Evolutionary conservation across 64 coral and sea anemone species (phyloP), one percentile per base, ranked within the genome.

Genomic region (Actinia equina): DNA sequence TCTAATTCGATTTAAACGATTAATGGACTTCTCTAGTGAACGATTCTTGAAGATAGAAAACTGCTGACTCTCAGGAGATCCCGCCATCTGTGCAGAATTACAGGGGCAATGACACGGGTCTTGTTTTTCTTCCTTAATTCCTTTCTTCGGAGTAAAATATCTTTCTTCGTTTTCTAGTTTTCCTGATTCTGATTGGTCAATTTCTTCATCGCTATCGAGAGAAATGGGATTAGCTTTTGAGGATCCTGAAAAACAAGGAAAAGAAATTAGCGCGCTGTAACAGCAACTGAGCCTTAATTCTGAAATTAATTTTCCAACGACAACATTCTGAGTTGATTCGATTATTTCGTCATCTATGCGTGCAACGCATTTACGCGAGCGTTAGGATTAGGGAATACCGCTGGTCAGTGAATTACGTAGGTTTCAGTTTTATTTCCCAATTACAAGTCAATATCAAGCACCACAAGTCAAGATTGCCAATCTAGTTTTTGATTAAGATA

Each of bases 311-410:
- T 57, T 57, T 57, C 55, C 15, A 57, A 57, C 62, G 62, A 23
- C n/a, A 23, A 65, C 25, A 14, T 7, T n/a, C n/a, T 5, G 7
- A 20, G 62, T 65, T 22, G 20, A 65, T 41, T 15, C 17, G 16
- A 81, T 81, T 81, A 43, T 81, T 81, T 6, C 78, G 78, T 81
- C 78, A 52, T n/a, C 45, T 19, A 49, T 81, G 43, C 78, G 41
- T 44, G 78, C 78, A 81, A 52, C 78, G 78, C 22, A 81, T 8
- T 17, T 81, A 26, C 78, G 78, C 78, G 78, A 4, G 78, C 78
- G 45, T 74, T 26, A 30, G 12, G 69, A 30, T 74, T 30, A 0
- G 69, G 69, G n/a, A 15, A 74, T 41, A 30, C 69, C 69, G 69
- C 69, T 74, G 27, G 26, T 41, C 25, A 37, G 0, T 37, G 30